Conservation (phyloP, 2,113 vertebrate genomes). For the Stegostoma tigrinum region DNA sequence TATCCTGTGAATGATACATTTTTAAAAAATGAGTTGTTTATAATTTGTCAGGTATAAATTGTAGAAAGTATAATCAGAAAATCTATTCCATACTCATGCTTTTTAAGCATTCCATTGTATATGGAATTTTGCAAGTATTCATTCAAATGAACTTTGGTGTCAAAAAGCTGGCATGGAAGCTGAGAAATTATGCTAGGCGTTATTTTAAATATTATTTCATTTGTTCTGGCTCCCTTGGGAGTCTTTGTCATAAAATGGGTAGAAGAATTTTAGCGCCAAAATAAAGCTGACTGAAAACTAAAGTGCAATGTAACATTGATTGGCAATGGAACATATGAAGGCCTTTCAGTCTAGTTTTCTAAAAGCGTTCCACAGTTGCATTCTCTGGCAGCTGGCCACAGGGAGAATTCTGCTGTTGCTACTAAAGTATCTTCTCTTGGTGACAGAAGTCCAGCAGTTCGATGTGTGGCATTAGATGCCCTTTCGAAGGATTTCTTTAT, state of each 20-base stretch:
- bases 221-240: background rate
- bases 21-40: background rate
- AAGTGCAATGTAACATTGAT: no score
- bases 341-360: background rate
- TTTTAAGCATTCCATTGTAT: background rate
- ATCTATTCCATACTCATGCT: background rate
- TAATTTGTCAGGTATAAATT: background rate
- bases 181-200: background rate
- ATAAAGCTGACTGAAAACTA: background rate
- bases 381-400: background rate
- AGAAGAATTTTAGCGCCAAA: background rate
- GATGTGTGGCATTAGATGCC: background rate
- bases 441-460: background rate
- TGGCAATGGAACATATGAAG: background rate
- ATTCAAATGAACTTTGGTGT: background rate
- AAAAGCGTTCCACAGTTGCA: background rate
- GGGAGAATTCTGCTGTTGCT: background rate
- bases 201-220: background rate
- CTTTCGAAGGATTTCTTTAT: background rate
- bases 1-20: background rate
- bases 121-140: background rate
- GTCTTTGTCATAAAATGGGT: background rate
- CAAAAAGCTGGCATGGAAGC: conserved; percentile 11
- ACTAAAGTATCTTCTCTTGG: background rate
- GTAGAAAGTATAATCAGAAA: background rate